These are phyloP conservation scores for Chymomyza costata DNA, from an alignment of 1,140 invertebrate species.

Conservation along the genomic window DNA sequence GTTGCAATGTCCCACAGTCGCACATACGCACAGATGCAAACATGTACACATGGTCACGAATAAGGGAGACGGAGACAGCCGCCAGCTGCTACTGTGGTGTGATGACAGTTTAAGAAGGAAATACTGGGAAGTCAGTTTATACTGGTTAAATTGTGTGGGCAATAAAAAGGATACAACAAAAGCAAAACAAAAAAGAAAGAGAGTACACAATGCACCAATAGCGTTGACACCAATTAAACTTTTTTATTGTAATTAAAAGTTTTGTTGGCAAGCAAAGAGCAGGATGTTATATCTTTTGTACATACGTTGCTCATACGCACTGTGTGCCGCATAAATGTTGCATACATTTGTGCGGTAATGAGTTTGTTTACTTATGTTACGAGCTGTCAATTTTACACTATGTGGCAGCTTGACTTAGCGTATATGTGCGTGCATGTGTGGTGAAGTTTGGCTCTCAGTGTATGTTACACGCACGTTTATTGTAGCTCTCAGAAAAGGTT, in stretches of 20 bases:
- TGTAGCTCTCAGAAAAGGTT: no score
- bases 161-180: background rate
- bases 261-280: no score
- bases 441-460: no score
- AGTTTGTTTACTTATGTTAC: no score
- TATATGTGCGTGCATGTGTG: no score
- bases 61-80: background rate
- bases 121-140: conserved; percentile 29
- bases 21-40: conserved; percentile 12
- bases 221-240: background rate
- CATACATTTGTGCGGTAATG: no score
- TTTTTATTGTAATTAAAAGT: background rate
- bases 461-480: no score
- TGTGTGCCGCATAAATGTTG: no score
- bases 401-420: no score
- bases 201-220: background rate
- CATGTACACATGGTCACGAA: background rate
- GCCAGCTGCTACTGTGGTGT: background rate
- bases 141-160: background rate
- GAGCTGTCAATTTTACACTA: no score
- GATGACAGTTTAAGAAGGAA: conserved; percentile 25
- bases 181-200: background rate
- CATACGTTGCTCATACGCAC: conserved; percentile 24
- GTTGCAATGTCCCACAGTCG: no score
- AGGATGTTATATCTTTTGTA: no score